Evolutionary conservation across 1,140 invertebrate genomes (phyloP).

Genomic region (Teleopsis dalmanni): DNA sequence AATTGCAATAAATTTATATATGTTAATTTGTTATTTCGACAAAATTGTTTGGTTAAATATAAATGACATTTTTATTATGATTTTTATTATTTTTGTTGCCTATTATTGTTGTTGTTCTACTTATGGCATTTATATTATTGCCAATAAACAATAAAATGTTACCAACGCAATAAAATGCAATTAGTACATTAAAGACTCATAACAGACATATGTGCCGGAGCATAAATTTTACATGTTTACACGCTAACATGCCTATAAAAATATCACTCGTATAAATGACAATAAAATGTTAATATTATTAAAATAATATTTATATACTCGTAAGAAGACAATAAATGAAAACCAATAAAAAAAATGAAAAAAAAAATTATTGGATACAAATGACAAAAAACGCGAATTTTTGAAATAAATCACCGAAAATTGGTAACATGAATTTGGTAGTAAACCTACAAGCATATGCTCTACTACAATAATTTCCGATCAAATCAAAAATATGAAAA

Average conservation of each 20-base stretch:
- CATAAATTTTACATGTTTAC: background rate
- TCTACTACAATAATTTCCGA: no score
- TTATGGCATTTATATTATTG: slow-evolving; percentile 1
- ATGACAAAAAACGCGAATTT: no score
- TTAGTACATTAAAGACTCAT: slow-evolving; percentile 14
- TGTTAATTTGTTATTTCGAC: slow-evolving; percentile 1
- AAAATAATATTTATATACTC: no score
- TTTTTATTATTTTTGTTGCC: background rate
- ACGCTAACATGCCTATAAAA: background rate
- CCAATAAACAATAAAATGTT: slow-evolving; percentile 16
- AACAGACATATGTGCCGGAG: slow-evolving; percentile 5
- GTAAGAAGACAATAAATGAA: no score
- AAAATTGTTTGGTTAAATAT: background rate
- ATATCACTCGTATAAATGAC: background rate
- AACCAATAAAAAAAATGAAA: no score
- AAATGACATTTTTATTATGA: background rate
- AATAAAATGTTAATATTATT: background rate
- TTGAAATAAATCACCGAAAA: no score
- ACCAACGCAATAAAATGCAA: slow-evolving; percentile 14
- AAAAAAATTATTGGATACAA: no score
- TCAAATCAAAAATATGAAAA: no score
- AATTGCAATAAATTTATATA: slow-evolving; percentile 8
- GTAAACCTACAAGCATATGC: no score
- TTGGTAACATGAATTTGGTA: no score
- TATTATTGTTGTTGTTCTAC: background rate